Base-by-base conservation (phyloP, 53 echinoderm and acorn worm genomes). In the Hippasteria phrygiana region DNA sequence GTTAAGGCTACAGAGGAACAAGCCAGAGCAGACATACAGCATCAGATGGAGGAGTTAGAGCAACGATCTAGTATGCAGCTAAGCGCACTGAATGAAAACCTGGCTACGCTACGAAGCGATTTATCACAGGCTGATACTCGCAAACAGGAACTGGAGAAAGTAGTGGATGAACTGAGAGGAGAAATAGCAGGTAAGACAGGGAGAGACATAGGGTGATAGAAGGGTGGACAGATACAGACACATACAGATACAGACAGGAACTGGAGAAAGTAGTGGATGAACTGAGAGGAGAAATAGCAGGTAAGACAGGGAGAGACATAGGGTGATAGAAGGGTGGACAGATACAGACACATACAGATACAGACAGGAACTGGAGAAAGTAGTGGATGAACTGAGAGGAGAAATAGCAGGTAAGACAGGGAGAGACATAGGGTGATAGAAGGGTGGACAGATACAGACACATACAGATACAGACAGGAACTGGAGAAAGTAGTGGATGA, bases 41-140 rank as follows among this genome's bases (percentile, higher is more conserved):
- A 36, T 7, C 89, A 88, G 35, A 89, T 91, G 34, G 95, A 95
- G 32, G 89, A 92, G 36, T 54, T 88, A 17, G 94, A 98, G 87
- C 92, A 95, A 63, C 88, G 94, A 16, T 87, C 79, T 10, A 90
- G 55, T 48, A 81, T 98, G 92, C 98, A 98, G 76, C 87, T 98
- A 4, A 78, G 92, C 42, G 98, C 98, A 26, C 93, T 98, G 80
- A 98, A 94, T 87, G 94, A 95, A 72, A 98, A 98, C 91, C 90
- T 98, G 33, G 89, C 91, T 17, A 94, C 94, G 0, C 55, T 98
- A 41, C 88, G 98, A 9, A 91, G 88, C 39, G 95, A 98, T 53
- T 78, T 98, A 43, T 59, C 92, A 20, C 92, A 93, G 75, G 88
- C 95, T 53, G 98, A 98, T 54, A 88, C 75, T 2, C 89, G 95